A percentile compares a stretch with the other conserved stretches of the same genome.
Conservation (phyloP, 2,113 vertebrate genomes). For the Psammodynastes pulverulentus region DNA sequence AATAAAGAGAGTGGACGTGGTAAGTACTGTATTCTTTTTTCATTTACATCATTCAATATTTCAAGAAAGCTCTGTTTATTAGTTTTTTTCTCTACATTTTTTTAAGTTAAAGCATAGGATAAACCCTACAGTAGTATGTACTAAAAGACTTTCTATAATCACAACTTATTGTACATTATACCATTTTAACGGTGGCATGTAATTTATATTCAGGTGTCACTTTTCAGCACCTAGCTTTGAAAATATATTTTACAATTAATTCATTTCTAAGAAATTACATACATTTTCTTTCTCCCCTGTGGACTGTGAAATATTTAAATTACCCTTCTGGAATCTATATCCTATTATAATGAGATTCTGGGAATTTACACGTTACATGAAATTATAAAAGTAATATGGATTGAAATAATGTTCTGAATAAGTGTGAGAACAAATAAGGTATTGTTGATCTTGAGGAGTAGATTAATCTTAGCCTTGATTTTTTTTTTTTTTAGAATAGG, state of each 20-base stretch:
- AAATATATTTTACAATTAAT: slow-evolving; percentile 51
- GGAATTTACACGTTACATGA: slow-evolving; percentile 59
- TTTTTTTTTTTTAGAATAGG: slow-evolving; percentile 77
- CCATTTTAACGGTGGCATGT: slow-evolving; percentile 48
- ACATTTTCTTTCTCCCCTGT: slow-evolving; percentile 29
- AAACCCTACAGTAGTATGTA: slow-evolving; percentile 36
- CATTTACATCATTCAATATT: slow-evolving; percentile 38
- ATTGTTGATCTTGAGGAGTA: slow-evolving; percentile 72
- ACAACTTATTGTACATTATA: slow-evolving; percentile 28
- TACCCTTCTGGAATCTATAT: slow-evolving; percentile 49
- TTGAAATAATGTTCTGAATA: slow-evolving; percentile 68
- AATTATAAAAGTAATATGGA: slow-evolving; percentile 63
- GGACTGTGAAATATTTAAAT: slow-evolving; percentile 52
- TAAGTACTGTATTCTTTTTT: slow-evolving; percentile 65
- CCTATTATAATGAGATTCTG: slow-evolving; percentile 57
- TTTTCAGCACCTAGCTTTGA: slow-evolving; percentile 46
- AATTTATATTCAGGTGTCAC: slow-evolving; percentile 46
- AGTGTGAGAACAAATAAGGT: slow-evolving; percentile 70
- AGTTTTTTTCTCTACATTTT: background rate
- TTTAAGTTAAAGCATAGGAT: slow-evolving; percentile 46
- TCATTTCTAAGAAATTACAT: slow-evolving; percentile 37
- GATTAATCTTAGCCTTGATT: slow-evolving; percentile 78
- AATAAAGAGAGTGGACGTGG: slow-evolving; percentile 69
- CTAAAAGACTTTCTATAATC: slow-evolving; percentile 45
- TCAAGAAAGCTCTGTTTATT: slow-evolving; percentile 55